Conservation (phyloP, 2,888 invertebrate species). For the Tupiocoris notatus region DNA sequence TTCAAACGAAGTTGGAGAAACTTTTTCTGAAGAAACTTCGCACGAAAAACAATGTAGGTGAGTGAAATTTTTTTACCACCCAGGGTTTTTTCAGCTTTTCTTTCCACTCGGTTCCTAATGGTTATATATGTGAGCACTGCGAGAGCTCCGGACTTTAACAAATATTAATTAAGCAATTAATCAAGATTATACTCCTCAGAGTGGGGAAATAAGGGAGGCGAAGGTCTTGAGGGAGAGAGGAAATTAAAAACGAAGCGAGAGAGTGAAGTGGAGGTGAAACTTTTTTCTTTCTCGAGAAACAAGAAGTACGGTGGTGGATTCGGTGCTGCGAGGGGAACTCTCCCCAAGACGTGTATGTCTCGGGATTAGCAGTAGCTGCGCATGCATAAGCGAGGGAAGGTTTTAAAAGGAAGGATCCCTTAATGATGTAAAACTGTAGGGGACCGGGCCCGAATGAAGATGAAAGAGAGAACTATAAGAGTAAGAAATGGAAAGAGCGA, state of each 20-base stretch:
- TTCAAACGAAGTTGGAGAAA: neutral
- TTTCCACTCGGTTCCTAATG: conserved; percentile 6
- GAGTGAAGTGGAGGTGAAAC: conserved; percentile 20
- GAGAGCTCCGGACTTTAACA: conserved; percentile 24
- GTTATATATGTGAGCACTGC: conserved; percentile 35
- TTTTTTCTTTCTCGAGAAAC: conserved; percentile 26
- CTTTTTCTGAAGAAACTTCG: neutral
- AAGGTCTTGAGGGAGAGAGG: conserved; percentile 25
- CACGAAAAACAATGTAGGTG: neutral
- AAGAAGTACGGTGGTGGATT: neutral
- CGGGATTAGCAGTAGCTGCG: conserved; percentile 35
- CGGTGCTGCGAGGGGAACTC: conserved; percentile 27
- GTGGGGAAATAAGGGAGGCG: neutral
- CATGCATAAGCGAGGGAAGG: conserved; percentile 40
- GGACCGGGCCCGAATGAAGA: neutral
- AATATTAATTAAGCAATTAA: conserved; percentile 44
- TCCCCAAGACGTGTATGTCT: conserved; percentile 46
- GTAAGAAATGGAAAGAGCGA: neutral
- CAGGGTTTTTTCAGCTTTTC: neutral
- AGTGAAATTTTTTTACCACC: neutral
- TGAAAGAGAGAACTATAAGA: neutral
- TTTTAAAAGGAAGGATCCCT: conserved; percentile 19
- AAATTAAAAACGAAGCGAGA: conserved; percentile 46
- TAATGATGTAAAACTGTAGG: conserved; percentile 34
- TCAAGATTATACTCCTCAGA: conserved; percentile 34